Percentiles rank a stretch among this genome's conserved stretches.
Evolutionary conservation across 2,888 invertebrate genomes (phyloP).

Genomic region (Hymenopus coronatus): DNA sequence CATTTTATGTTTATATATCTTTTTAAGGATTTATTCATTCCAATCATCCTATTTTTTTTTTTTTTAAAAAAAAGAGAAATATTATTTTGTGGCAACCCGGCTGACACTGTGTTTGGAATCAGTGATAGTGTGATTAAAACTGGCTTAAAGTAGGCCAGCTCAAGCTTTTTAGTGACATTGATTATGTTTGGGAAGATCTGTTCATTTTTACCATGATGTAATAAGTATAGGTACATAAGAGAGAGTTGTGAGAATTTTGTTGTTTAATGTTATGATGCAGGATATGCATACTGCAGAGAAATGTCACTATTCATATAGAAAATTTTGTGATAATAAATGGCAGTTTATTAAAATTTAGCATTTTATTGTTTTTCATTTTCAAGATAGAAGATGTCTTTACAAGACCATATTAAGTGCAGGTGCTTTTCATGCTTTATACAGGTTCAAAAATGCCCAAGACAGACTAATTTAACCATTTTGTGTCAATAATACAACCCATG

Average conservation of each 20-base stretch:
- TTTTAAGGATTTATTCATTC: background rate
- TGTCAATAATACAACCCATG: too few relatives aligned
- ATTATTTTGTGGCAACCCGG: background rate
- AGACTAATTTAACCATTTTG: too few relatives aligned
- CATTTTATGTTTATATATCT: background rate
- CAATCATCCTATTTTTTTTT: background rate
- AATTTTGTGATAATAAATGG: background rate
- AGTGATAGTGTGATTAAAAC: background rate
- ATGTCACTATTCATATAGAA: background rate
- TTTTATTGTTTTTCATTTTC: background rate
- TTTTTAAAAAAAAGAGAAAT: background rate
- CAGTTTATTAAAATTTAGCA: background rate
- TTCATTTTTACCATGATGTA: background rate
- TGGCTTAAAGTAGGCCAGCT: background rate
- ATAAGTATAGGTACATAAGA: background rate
- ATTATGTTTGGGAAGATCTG: background rate
- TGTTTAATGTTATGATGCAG: background rate
- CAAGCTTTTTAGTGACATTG: background rate
- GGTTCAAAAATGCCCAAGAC: too few relatives aligned
- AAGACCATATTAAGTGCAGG: too few relatives aligned
- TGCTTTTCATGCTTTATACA: too few relatives aligned
- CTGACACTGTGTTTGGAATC: background rate
- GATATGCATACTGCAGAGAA: background rate
- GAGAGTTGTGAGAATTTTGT: background rate
- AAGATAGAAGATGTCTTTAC: background rate